Percentiles rank a stretch among this genome's conserved stretches.
Evolutionary conservation across 1,140 invertebrate species (phyloP).

Genomic region (Habropoda laboriosa): DNA sequence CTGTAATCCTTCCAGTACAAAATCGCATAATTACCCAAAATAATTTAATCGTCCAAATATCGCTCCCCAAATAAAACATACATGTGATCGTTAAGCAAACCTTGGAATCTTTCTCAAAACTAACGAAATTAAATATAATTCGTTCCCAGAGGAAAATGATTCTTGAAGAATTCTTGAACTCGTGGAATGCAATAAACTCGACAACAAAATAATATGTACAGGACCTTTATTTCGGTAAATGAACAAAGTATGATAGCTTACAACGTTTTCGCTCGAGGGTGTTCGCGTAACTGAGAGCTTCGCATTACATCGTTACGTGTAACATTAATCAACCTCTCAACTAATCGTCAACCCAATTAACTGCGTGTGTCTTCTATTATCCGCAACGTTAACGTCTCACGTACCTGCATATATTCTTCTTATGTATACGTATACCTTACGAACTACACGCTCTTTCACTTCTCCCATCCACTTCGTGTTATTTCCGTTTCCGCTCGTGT

Average conservation of each 20-base stretch:
- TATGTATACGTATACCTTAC: constrained; percentile 39
- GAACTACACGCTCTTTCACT: constrained; percentile 17
- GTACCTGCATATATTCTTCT: constrained; percentile 30
- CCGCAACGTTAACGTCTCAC: constrained; percentile 15
- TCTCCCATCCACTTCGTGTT: background rate
- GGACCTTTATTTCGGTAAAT: constrained; percentile 60
- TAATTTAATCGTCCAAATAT: no score
- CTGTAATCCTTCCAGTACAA: no score
- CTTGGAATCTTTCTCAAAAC: no score
- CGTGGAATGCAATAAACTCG: background rate
- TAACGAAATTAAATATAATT: no score
- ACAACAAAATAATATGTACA: constrained; percentile 58
- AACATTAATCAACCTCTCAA: constrained; percentile 54
- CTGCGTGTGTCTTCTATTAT: constrained; percentile 31
- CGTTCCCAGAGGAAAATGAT: no score
- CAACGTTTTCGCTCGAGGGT: constrained; percentile 47
- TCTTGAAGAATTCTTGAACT: background rate
- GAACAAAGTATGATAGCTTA: constrained; percentile 65
- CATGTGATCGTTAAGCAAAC: no score
- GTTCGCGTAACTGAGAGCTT: constrained; percentile 5
- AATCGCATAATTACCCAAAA: no score
- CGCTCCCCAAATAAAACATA: no score
- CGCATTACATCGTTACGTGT: constrained; percentile 46
- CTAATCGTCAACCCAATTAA: constrained; percentile 44
- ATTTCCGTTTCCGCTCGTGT: background rate